Conservation (phyloP, 2,113 vertebrate species). For the Cebidichthys violaceus region DNA sequence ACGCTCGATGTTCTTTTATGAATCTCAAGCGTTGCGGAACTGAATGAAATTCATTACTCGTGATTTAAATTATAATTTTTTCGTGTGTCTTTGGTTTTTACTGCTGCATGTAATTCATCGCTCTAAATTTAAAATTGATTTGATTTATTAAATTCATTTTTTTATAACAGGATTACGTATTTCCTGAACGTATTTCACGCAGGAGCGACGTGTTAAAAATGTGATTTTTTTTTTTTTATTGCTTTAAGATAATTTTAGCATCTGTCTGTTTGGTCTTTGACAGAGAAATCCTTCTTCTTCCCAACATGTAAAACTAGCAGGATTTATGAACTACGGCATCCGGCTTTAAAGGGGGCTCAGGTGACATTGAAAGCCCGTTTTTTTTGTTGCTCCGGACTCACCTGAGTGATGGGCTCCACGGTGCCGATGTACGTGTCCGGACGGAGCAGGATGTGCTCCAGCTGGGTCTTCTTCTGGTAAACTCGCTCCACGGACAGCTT, state of each 20-base stretch:
- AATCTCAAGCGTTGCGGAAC: background rate
- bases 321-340: too few species aligned
- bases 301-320: too few species aligned
- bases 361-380: background rate
- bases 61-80: background rate
- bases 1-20: background rate
- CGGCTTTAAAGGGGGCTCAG: too few species aligned
- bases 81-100: background rate
- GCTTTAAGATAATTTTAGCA: background rate
- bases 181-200: background rate
- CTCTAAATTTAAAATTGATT: background rate
- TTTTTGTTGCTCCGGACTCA: conserved; percentile 65
- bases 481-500: conserved; percentile 98
- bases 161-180: too few species aligned
- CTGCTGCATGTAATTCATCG: background rate
- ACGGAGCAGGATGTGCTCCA: conserved; percentile 98
- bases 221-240: background rate
- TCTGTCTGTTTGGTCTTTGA: too few species aligned
- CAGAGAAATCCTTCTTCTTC: too few species aligned
- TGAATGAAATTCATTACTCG: background rate
- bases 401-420: conserved; percentile 96
- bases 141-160: too few species aligned
- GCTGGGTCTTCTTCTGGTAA: conserved; percentile 99
- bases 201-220: background rate
- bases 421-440: conserved; percentile 97